A percentile compares a stretch with the other conserved stretches of the same genome.
These are phyloP conservation scores for Sebastiscus albofasciatus DNA, from an alignment of 2,797 vertebrate genomes.

Conservation along the genomic window DNA sequence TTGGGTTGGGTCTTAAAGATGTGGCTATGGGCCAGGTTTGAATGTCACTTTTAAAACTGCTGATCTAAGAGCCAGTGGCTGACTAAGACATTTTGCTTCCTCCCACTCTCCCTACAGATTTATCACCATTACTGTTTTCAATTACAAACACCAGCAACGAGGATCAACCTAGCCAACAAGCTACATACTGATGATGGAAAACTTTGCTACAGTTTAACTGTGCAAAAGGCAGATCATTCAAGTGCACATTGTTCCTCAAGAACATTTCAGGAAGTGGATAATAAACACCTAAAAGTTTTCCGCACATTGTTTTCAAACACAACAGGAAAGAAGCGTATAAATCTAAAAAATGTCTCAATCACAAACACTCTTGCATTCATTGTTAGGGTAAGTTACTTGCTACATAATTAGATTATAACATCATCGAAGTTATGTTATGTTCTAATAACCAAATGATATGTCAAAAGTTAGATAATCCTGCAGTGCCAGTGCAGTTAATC, in stretches of 20 bases:
- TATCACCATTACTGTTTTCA: not conserved
- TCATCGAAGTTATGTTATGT: not conserved
- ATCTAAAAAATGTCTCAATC: not conserved
- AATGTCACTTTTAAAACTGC: not conserved
- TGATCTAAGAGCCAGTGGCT: not conserved
- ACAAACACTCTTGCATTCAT: not conserved
- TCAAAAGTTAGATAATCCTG: not conserved
- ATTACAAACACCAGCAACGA: no score
- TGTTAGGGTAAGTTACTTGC: not conserved
- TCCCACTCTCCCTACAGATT: not conserved
- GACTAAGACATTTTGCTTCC: not conserved
- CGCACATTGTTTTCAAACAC: not conserved
- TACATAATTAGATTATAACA: not conserved
- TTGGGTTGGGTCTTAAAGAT: not conserved
- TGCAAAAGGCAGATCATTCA: not conserved
- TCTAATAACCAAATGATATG: not conserved
- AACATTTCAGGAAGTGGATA: not conserved
- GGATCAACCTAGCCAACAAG: not conserved
- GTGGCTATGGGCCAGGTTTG: not conserved
- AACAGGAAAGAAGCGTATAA: not conserved
- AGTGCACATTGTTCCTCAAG: not conserved
- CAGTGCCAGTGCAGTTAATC: not conserved
- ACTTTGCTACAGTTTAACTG: not conserved
- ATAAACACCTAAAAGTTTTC: not conserved
- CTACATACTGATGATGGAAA: not conserved